A percentile compares a stretch with the other conserved stretches of the same genome.
Evolutionary conservation across 2,888 invertebrate species (phyloP).

Genomic region (Ennomos erosarius): DNA sequence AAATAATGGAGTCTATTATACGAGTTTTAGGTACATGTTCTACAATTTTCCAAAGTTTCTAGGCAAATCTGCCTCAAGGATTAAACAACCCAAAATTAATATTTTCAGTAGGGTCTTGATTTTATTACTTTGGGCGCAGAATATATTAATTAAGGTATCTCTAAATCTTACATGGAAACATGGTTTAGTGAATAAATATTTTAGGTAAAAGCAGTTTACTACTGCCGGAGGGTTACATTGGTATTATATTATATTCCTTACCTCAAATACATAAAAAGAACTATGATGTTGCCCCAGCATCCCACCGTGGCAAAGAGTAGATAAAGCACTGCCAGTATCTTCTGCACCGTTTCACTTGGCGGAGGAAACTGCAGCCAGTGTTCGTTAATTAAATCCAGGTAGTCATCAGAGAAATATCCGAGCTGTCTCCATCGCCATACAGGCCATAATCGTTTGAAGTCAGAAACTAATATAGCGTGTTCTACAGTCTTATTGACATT

Average conservation of each 20-base stretch:
- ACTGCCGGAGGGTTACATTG: neutral
- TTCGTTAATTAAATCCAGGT: constrained; percentile 86
- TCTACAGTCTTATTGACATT: constrained; percentile 50
- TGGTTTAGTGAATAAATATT: constrained; percentile 3
- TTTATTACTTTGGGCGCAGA: constrained; percentile 23
- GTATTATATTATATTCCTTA: constrained; percentile 62
- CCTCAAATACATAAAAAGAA: constrained; percentile 90
- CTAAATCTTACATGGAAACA: constrained; percentile 6
- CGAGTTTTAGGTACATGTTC: no score
- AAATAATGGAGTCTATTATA: no score
- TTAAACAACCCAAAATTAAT: constrained; percentile 28
- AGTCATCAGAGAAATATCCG: constrained; percentile 85
- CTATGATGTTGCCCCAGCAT: constrained; percentile 89
- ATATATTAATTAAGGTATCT: constrained; percentile 17
- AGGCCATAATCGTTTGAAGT: constrained; percentile 74
- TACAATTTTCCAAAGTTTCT: constrained; percentile 16
- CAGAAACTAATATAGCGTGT: constrained; percentile 58
- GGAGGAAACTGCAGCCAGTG: constrained; percentile 91
- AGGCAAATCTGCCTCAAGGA: constrained; percentile 24
- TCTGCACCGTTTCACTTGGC: constrained; percentile 84
- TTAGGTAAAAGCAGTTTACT: neutral
- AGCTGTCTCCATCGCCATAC: constrained; percentile 78
- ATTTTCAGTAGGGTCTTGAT: constrained; percentile 24
- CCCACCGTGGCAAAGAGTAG: constrained; percentile 87
- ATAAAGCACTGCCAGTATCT: constrained; percentile 86